Base-by-base conservation (phyloP, 2,888 invertebrate genomes). In the Pristionchus fissidentatus region DNA sequence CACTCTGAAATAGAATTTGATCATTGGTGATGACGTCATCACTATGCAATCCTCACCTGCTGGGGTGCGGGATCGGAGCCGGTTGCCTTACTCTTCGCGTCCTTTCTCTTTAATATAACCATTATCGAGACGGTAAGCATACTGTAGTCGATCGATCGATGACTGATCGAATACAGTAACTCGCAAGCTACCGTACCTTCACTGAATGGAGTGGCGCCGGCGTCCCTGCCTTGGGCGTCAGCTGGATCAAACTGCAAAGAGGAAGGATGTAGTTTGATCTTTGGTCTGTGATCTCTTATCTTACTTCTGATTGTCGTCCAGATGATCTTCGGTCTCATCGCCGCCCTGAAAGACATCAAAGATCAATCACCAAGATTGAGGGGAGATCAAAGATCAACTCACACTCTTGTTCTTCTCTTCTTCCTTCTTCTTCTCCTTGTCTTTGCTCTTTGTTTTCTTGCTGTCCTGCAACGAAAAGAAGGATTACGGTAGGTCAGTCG, bases 241-340 rank as follows among this genome's bases (percentile, higher is more conserved):
- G 8, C 15, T 70, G 70, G 43, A 70, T 70, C n/a, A 70, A 41
- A 43, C 70, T 70, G 43, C 5, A 70, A 41, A 0, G 10, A 35
- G n/a, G n/a, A n/a, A n/a, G 13, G 10, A 41, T 77, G 75, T 32
- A 49, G 49, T 77, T 49, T 77, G 75, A 77, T 77, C 75, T 77
- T 49, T 75, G 49, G 29, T 49, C 75, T 75, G 19, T 43, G 19
- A 32, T 77, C 49, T 77, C 35, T 46, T 4, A 4, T 7, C 75
- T 77, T 26, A 77, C 75, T 49, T 77, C 70, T 70, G 70, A 19
- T 70, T 70, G 41, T 70, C 70, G 26, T 70, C 70, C 38, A 70
- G 70, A 70, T 70, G 38, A 41, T 70, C 70, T 41, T 70, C 70
- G 1, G 70, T 70, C 7, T 70, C 70, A 32, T 41, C 70, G n/a